Conservation (phyloP, 2,888 invertebrate genomes). For the Aphodius sticticus region DNA sequence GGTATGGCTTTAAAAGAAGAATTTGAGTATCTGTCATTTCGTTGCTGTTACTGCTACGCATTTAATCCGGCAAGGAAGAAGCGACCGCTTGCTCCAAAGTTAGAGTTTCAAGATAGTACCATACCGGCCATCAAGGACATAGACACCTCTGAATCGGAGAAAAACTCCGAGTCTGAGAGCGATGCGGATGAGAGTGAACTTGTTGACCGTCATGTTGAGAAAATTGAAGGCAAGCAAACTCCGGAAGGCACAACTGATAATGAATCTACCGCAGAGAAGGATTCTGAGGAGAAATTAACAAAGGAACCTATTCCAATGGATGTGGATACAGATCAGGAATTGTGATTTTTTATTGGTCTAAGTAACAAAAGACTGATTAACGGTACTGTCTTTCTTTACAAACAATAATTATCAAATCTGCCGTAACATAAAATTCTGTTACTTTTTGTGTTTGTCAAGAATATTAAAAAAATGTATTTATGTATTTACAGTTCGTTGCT, state of each 20-base stretch:
- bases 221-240: slow-evolving; percentile 18
- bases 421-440: neutral
- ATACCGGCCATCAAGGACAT: slow-evolving; percentile 7
- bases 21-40: slow-evolving; percentile 80
- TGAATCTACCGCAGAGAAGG: slow-evolving; percentile 46
- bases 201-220: slow-evolving; percentile 36
- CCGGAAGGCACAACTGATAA: slow-evolving; percentile 43
- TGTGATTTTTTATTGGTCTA: neutral
- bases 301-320: slow-evolving; percentile 30
- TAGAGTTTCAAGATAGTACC: slow-evolving; percentile 51
- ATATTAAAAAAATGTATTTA: neutral
- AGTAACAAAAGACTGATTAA: neutral
- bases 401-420: neutral
- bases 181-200: slow-evolving; percentile 15
- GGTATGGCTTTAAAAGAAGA: slow-evolving; percentile 78
- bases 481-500: neutral
- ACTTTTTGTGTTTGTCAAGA: neutral
- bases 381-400: neutral
- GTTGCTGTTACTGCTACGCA: slow-evolving; percentile 89
- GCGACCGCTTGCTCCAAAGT: slow-evolving; percentile 78
- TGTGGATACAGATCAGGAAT: slow-evolving; percentile 19
- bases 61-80: slow-evolving; percentile 91
- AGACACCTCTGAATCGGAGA: slow-evolving; percentile 55
- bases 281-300: slow-evolving; percentile 37
- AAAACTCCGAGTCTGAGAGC: slow-evolving; percentile 46